Base-by-base conservation (phyloP, 2,113 vertebrate species). In the Pluvialis apricaria region DNA sequence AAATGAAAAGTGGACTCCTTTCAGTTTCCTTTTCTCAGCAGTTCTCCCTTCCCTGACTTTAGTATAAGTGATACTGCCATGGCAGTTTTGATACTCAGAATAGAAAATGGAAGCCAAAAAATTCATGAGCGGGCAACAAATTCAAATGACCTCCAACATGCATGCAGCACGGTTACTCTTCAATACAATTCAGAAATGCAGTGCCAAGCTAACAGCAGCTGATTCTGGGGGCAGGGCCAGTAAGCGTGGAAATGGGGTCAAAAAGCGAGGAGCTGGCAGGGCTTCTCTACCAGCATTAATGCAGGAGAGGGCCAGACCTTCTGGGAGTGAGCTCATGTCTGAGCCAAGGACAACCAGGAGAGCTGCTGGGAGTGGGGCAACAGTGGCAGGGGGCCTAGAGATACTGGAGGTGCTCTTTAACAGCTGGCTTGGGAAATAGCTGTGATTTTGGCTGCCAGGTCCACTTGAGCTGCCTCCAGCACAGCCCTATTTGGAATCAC, bases 21-120 rank as follows among this genome's bases (percentile, higher is more conserved):
- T 94, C 85, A 80, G 75, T 93, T 93, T 93, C 85, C 77, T 44
- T 44, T 96, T 91, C 91, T 73, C 47, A 86, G 60, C 54, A 77
- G 45, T 73, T 85, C 54, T 85, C 66, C 31, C 36, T 88, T 85
- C 81, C 83, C 65, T 77, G 42, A 52, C 42, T 68, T 85, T 42
- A 82, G 20, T 0, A 0, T 57, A 69, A 62, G 25, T 61, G 54
- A 75, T 51, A 80, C 62, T 61, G 19, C 42, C 25, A 38, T 13
- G 7, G 57, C n/a, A 86, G 55, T 47, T 62, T 40, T 40, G 72
- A 70, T 25, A 64, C n/a, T 86, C 75, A 61, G 78, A 82, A 85
- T 0, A 73, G 58, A 76, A 90, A 95, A 94, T 49, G 17, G 42
- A 91, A 95, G 72, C 9, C n/a, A 83, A 77, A 83, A 32, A 77